Conservation (phyloP, 2,113 vertebrate genomes). For the Sander lucioperca region DNA sequence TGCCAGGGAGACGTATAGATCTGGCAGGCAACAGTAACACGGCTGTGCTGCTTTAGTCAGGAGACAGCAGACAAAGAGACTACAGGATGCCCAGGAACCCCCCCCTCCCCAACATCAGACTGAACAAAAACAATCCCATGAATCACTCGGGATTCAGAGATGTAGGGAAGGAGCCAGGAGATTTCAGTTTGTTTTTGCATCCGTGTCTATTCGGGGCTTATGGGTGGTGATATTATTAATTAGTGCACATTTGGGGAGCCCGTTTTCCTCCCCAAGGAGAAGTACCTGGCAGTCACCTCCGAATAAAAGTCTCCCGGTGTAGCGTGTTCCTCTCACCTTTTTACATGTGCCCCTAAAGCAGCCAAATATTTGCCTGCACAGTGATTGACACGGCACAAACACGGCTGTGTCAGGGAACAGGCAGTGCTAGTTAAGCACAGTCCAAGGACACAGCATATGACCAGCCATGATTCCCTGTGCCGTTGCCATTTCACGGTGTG, state of each 20-base stretch:
- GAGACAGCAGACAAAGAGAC: conserved; percentile 83
- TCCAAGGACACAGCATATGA: conserved; percentile 61
- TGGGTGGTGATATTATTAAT: conserved; percentile 80
- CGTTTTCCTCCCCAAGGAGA: conserved; percentile 63
- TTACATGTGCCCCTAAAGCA: conserved; percentile 27
- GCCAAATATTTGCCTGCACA: conserved; percentile 44
- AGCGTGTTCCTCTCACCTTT: conserved; percentile 52
- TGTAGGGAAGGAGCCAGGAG: conserved; percentile 76
- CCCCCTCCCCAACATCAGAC: conserved; percentile 70
- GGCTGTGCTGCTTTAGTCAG: conserved; percentile 73
- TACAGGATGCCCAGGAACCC: conserved; percentile 79
- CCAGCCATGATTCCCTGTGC: conserved; percentile 49
- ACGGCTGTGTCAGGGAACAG: conserved; percentile 53
- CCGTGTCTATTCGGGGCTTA: conserved; percentile 65
- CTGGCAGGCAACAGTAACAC: conserved; percentile 72
- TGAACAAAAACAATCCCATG: conserved; percentile 84
- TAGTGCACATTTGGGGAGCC: conserved; percentile 77
- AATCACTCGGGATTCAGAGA: conserved; percentile 80
- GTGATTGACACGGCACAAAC: conserved; percentile 51
- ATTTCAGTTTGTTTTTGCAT: conserved; percentile 82
- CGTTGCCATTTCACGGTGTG: conserved; percentile 54
- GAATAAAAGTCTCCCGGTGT: conserved; percentile 63
- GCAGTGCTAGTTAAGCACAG: conserved; percentile 48
- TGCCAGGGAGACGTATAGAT: conserved; percentile 66
- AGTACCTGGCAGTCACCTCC: conserved; percentile 65